Percentiles rank a stretch among this genome's conserved stretches.
Evolutionary conservation across 2,888 invertebrate genomes (phyloP).

Genomic region (Nomada lathburiana): DNA sequence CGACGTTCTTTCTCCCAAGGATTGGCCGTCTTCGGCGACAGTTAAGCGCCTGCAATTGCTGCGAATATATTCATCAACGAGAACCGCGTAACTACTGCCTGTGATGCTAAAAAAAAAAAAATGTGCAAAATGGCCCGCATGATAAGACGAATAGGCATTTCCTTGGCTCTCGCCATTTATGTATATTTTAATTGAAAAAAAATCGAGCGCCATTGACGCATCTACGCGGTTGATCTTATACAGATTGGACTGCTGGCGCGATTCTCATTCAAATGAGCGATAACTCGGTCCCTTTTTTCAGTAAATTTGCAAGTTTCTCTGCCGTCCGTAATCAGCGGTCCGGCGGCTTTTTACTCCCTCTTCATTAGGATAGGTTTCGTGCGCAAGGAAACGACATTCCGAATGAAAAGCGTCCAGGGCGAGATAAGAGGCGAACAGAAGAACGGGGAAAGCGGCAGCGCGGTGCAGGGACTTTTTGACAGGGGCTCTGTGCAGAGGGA

Average conservation of each 20-base stretch:
- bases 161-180: not conserved
- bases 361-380: conserved; percentile 33
- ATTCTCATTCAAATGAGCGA: conserved; percentile 32
- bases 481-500: not conserved
- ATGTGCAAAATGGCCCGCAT: not conserved
- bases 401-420: conserved; percentile 33
- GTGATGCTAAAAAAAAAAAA: not conserved
- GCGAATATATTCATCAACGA: not conserved
- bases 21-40: conserved; percentile 15
- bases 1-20: conserved; percentile 11
- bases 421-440: conserved; percentile 23
- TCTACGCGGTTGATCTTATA: conserved; percentile 6
- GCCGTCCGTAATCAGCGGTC: conserved; percentile 9
- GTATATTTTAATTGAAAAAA: conserved; percentile 13
- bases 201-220: not conserved
- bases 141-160: not conserved
- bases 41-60: conserved; percentile 1
- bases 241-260: not conserved
- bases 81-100: not conserved
- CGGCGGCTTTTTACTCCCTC: conserved; percentile 15
- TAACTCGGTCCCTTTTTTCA: conserved; percentile 8
- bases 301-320: conserved; percentile 11
- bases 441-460: not conserved
- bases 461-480: conserved; percentile 24
- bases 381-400: conserved; percentile 19